A percentile compares a stretch with the other conserved stretches of the same genome.
Conservation (phyloP, 2,888 invertebrate genomes). For the Catocala fraxini region DNA sequence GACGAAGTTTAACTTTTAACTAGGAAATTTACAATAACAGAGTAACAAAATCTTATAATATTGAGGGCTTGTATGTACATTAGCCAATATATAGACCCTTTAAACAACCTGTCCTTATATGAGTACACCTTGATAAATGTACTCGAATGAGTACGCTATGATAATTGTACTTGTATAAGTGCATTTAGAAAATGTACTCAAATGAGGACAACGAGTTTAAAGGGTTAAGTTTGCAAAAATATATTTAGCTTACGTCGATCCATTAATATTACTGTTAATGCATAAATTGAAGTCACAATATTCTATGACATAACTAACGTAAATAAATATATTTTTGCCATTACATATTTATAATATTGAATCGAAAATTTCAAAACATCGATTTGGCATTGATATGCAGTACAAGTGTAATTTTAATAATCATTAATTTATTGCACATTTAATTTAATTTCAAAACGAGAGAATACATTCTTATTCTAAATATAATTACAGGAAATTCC, state of each 20-base stretch:
- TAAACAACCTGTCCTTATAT: conserved; percentile 16
- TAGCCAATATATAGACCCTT: conserved; percentile 60
- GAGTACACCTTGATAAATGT: conserved; percentile 7
- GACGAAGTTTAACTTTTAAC: conserved; percentile 75
- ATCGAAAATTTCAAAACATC: conserved; percentile 66
- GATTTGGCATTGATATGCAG: conserved; percentile 84
- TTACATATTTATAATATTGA: conserved; percentile 38
- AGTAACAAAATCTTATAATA: conserved; percentile 72
- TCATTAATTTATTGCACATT: conserved; percentile 80
- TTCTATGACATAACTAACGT: conserved; percentile 23
- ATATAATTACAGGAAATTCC: conserved; percentile 56
- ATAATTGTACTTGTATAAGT: too few relatives aligned
- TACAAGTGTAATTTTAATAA: conserved; percentile 68
- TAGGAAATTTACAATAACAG: conserved; percentile 81
- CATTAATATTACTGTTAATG: conserved; percentile 10
- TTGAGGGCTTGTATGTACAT: conserved; percentile 73
- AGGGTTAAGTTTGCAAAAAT: conserved; percentile 21
- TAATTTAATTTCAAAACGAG: conserved; percentile 64
- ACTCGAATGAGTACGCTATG: too few relatives aligned
- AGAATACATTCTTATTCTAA: conserved; percentile 63
- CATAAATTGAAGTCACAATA: neutral
- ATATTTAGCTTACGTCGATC: conserved; percentile 24
- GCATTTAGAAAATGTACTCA: neutral
- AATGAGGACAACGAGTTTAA: conserved; percentile 19
- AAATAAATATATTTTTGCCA: conserved; percentile 33